Evolutionary conservation across 2,797 vertebrate genomes (phyloP).

Genomic region (Cossypha heuglini): DNA sequence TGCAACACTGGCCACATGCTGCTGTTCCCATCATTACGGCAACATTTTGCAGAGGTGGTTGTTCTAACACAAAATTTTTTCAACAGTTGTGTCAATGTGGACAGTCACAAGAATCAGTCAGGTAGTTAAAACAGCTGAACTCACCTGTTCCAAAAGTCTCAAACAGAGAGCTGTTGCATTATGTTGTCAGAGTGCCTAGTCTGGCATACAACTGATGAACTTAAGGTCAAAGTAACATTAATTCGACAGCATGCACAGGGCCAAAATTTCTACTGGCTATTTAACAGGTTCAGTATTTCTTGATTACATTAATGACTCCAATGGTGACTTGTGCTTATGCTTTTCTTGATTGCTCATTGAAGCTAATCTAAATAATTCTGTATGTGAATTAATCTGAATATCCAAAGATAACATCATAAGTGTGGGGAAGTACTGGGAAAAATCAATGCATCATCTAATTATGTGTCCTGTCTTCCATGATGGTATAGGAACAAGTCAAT

Average conservation of each 20-base stretch:
- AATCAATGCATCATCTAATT: neutral
- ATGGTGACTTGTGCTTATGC: neutral
- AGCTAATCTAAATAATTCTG: neutral
- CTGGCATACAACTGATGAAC: neutral
- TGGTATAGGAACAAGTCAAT: neutral
- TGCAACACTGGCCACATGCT: fast-evolving
- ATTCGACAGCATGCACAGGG: neutral
- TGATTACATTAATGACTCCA: neutral
- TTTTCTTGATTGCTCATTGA: neutral
- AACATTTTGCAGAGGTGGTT: neutral
- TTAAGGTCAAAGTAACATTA: neutral
- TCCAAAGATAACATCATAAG: neutral
- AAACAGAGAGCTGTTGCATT: neutral
- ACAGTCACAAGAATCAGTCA: neutral
- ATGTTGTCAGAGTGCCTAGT: neutral
- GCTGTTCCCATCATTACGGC: neutral
- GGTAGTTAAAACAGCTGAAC: neutral
- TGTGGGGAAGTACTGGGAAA: neutral
- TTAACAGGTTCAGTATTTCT: neutral
- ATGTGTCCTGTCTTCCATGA: neutral
- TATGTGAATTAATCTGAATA: neutral
- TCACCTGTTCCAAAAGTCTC: neutral
- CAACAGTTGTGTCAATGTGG: fast-evolving
- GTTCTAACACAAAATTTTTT: neutral
- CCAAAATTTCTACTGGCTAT: neutral